Evolutionary conservation across 2,888 invertebrate genomes (phyloP), one percentile per base, ranked within the genome.

Genomic region (Mimumesa dahlbomi): DNA sequence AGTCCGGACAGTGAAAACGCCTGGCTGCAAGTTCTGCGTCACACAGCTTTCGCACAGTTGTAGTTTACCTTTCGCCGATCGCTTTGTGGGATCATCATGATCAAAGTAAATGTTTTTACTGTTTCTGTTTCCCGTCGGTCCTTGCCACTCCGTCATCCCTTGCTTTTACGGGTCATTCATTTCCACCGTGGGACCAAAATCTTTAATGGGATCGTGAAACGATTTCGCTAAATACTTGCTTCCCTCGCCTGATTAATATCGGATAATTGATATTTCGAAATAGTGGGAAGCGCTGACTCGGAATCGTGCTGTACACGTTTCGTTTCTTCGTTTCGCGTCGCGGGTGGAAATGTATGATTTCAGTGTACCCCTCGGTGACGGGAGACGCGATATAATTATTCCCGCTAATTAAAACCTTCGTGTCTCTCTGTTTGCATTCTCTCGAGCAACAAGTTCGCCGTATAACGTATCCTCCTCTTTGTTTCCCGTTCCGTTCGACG

Each of bases 301-400:
- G n/a, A n/a, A n/a, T n/a, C n/a, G n/a, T n/a, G n/a, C n/a, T n/a
- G n/a, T n/a, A n/a, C n/a, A n/a, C n/a, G n/a, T n/a, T n/a, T n/a
- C n/a, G n/a, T n/a, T n/a, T n/a, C n/a, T n/a, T n/a, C n/a, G n/a
- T n/a, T n/a, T n/a, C 25, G 3, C 25, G 18, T 14, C 31, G 4
- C 16, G 43, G 14, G 19, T 50, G 61, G 21, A 48, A 45, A 19
- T 31, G 48, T n/a, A 38, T 34, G 59, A 49, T 62, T 54, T 59
- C 49, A 67, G 25, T 56, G 45, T 29, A 16, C 6, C 25, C 2
- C 42, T 21, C 57, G 42, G 49, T 45, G 36, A 52, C 16, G 45
- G 49, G 31, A 46, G 43, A 50, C 49, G 57, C 53, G 81, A 73
- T n/a, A n/a, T 79, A 75, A 81, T 81, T 78, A 78, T 69, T 68